A percentile compares a stretch with the other conserved stretches of the same genome.
Evolutionary conservation across 1,140 invertebrate genomes (phyloP).

Genomic region (Venturia canescens): DNA sequence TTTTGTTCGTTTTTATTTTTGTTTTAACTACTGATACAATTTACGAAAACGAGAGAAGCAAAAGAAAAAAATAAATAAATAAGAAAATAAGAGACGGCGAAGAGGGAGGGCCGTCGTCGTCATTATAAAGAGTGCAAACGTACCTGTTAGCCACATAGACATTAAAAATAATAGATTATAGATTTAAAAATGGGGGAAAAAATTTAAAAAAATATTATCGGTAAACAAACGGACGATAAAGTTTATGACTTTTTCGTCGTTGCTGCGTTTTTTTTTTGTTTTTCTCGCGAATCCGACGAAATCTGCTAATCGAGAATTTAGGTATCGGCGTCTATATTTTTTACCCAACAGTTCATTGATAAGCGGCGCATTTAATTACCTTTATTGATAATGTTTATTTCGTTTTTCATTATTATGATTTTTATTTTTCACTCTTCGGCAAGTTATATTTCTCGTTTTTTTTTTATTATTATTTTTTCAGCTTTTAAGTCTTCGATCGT

Average conservation of each 20-base stretch:
- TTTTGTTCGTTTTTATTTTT: constrained; percentile 37
- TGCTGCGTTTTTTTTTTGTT: no score
- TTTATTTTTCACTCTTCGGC: constrained; percentile 39
- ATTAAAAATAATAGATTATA: constrained; percentile 57
- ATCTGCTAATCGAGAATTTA: no score
- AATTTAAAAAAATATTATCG: constrained; percentile 31
- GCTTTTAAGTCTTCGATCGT: constrained; percentile 43
- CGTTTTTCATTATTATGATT: constrained; percentile 12
- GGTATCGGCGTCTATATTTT: neutral
- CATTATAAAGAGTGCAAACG: constrained; percentile 51
- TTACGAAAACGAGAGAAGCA: no score
- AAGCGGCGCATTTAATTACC: neutral
- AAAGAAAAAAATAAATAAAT: no score
- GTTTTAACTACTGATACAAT: constrained; percentile 14
- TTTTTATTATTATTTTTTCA: constrained; percentile 26
- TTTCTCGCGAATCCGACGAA: no score
- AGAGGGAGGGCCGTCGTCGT: constrained; percentile 11
- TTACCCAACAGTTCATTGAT: constrained; percentile 34
- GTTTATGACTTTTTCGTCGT: neutral
- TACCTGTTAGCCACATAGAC: constrained; percentile 66
- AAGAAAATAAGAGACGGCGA: constrained; percentile 13
- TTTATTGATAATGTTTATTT: neutral
- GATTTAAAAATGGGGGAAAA: constrained; percentile 31
- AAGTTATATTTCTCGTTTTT: constrained; percentile 45
- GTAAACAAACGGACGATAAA: neutral